A percentile compares a stretch with the other conserved stretches of the same genome.
Evolutionary conservation across 2,113 vertebrate genomes (phyloP).

Genomic region (Saccopteryx bilineata): DNA sequence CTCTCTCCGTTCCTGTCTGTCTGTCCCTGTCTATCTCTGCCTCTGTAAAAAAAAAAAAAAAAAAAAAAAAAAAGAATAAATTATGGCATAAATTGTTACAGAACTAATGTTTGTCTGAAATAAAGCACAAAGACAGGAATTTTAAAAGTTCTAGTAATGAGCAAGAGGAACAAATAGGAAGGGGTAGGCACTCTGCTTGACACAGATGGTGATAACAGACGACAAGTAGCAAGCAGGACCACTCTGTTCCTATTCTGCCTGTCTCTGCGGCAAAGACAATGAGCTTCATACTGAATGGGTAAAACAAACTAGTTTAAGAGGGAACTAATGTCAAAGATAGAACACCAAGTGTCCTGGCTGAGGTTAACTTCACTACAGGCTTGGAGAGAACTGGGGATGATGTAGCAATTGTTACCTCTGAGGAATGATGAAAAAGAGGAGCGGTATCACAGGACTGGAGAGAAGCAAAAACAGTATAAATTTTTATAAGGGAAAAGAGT

Average conservation of each 20-base stretch:
- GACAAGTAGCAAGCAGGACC: slow-evolving; percentile 39
- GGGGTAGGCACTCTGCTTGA: slow-evolving; percentile 56
- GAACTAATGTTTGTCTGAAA: slow-evolving; percentile 29
- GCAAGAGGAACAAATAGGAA: slow-evolving; percentile 52
- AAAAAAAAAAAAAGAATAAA: no score
- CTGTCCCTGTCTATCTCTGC: no score
- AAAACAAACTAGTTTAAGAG: slow-evolving; percentile 38
- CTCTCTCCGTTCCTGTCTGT: no score
- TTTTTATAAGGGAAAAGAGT: neutral
- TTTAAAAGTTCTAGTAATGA: slow-evolving; percentile 58
- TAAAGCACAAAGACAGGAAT: neutral
- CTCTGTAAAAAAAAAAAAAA: no score
- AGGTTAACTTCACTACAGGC: neutral
- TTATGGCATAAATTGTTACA: neutral
- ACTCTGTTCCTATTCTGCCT: slow-evolving; percentile 26
- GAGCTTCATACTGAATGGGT: neutral
- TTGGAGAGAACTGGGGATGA: neutral
- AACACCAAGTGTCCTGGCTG: neutral
- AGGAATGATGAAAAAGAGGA: neutral
- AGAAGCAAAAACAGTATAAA: neutral
- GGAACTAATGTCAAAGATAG: neutral
- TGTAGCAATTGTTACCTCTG: neutral
- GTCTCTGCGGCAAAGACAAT: slow-evolving; percentile 28
- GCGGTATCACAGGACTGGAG: neutral
- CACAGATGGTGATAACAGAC: slow-evolving; percentile 69